Base-by-base conservation (phyloP, 2,797 vertebrate species). In the Otus scops region DNA sequence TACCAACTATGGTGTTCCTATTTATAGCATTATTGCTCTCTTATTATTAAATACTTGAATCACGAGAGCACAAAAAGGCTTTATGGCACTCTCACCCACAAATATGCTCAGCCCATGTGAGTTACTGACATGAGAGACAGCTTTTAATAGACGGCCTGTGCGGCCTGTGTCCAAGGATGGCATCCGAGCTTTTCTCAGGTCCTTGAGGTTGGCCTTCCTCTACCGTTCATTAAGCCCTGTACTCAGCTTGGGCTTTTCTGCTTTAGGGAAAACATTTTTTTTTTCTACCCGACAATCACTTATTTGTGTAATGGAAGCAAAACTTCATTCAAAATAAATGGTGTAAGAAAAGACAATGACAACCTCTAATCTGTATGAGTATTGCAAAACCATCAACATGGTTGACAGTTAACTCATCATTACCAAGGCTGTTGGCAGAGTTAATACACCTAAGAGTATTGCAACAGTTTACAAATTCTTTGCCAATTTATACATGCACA, bases 1-100 rank as follows among this genome's bases (percentile, higher is more conserved):
- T 94, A 94, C 96, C 94, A 93, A 96, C 76, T 96, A 94, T 71
- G 94, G 94, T 38, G 82, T 81, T 95, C 63, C 94, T 96, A 94
- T 97, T 96, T 94, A 93, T 95, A 95, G 85, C 4, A 1, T 84
- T 73, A 69, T 86, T 94, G 81, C 88, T 89, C 53, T 94, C 88
- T 89, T 88, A 80, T 95, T 92, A 83, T 89, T 96, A 93, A 95
- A 88, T 90, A 90, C 82, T 95, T 84, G 88, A 94, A 89, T 86
- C 59, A 45, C 88, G 90, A 91, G 69, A 93, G 85, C 73, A 91
- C 79, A 86, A 63, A 94, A 95, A 90, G 76, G n/a, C 90, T 96
- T 93, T 95, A 43, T 48, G 85, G 59, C 78, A 75, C 81, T 94
- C 81, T 89, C 87, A 89, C 82, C 87, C 92, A 85, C 92, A 96